Conservation (phyloP, 2,113 vertebrate genomes). For the Morone chrysops region DNA sequence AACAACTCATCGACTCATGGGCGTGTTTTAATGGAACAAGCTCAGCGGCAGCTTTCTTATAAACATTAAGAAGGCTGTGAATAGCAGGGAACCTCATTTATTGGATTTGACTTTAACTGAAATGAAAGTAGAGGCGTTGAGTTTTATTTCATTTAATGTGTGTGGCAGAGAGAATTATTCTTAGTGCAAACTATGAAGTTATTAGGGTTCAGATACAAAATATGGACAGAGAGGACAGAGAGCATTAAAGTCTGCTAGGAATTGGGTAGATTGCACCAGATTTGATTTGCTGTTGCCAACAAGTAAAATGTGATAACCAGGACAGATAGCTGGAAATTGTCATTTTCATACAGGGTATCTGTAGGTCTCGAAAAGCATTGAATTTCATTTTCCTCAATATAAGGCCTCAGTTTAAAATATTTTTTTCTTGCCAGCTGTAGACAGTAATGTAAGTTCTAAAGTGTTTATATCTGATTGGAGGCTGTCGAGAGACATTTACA, state of each 20-base stretch:
- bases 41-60: conserved; percentile 12
- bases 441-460: background rate
- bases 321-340: background rate
- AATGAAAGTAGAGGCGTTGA: conserved; percentile 24
- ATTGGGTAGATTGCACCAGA: background rate
- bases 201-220: background rate
- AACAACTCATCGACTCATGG: conserved; percentile 9
- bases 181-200: conserved; percentile 8
- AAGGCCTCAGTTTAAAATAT: background rate
- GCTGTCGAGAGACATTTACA: background rate
- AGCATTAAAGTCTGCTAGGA: background rate
- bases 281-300: background rate
- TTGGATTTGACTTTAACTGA: conserved; percentile 39
- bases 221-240: background rate
- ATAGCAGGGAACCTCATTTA: conserved; percentile 23
- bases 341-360: background rate
- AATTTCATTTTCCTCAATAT: background rate
- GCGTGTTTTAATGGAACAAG: conserved; percentile 31
- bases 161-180: background rate
- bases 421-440: background rate
- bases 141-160: conserved; percentile 26
- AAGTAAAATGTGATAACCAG: background rate
- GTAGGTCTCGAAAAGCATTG: background rate
- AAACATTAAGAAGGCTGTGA: conserved; percentile 26
- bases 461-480: background rate